phyloP scores from a whole-genome alignment of 2,888 invertebrate species.

The Diaphora mendica region DNA sequence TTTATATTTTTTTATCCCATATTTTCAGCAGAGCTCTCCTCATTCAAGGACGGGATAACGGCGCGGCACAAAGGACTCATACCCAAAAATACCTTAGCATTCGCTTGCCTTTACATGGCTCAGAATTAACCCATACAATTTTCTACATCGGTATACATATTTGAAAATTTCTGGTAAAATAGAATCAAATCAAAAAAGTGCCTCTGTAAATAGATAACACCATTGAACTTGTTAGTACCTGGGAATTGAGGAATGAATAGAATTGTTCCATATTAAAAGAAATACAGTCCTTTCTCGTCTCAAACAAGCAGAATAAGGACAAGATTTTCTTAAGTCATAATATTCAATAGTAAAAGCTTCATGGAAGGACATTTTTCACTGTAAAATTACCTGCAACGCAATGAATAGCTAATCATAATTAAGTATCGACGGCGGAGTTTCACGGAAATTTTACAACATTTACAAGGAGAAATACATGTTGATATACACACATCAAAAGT shows the following conservation, averaged over 20 bases:
- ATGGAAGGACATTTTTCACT: not conserved
- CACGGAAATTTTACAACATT: not conserved
- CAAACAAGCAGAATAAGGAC: too few species aligned
- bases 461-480: not conserved
- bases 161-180: not conserved
- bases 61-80: conserved; percentile 25
- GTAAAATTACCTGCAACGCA: too few species aligned
- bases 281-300: not conserved
- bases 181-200: not conserved
- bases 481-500: too few species aligned
- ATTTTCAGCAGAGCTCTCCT: conserved; percentile 18
- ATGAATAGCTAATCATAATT: too few species aligned
- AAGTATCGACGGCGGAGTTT: too few species aligned
- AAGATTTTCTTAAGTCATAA: too few species aligned
- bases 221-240: not conserved
- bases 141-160: conserved; percentile 12
- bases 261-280: not conserved
- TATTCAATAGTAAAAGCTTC: not conserved
- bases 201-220: not conserved
- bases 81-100: conserved; percentile 22
- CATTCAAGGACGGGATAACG: conserved; percentile 33
- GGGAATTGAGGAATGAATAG: not conserved
- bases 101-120: conserved; percentile 11
- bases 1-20: conserved; percentile 32
- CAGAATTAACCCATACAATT: conserved; percentile 12